phyloP scores from a whole-genome alignment of 2,797 vertebrate genomes.

The Cynopterus sphinx region DNA sequence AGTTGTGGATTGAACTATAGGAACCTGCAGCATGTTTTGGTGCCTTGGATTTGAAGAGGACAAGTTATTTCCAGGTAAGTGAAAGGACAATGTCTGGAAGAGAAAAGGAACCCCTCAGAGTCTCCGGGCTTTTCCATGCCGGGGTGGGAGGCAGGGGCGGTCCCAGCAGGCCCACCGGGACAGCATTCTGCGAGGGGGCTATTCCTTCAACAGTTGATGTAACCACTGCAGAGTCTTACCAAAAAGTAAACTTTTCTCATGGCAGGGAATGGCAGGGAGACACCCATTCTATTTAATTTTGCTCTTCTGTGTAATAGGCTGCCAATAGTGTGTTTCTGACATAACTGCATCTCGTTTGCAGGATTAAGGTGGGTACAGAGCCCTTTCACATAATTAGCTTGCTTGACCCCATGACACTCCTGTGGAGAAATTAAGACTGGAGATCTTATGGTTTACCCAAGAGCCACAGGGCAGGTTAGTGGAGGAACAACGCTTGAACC shows the following conservation, averaged over 20 bases:
- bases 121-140: neutral
- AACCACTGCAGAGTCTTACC: neutral
- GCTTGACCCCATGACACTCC: neutral
- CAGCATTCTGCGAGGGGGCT: neutral
- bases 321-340: neutral
- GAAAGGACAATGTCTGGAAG: neutral
- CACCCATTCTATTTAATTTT: neutral
- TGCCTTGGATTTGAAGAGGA: neutral
- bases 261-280: too few species aligned
- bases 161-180: neutral
- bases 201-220: neutral
- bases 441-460: neutral
- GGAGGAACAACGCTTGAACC: neutral
- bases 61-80: constrained; percentile 35
- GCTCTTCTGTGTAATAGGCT: neutral
- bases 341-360: neutral
- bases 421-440: neutral
- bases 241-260: neutral
- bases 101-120: neutral
- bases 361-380: neutral
- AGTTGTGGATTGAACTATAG: neutral
- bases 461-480: neutral
- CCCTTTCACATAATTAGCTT: neutral
- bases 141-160: too few species aligned
- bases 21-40: neutral